phyloP scores from a whole-genome alignment of 2,888 invertebrate species.

The Drosophila borealis region DNA sequence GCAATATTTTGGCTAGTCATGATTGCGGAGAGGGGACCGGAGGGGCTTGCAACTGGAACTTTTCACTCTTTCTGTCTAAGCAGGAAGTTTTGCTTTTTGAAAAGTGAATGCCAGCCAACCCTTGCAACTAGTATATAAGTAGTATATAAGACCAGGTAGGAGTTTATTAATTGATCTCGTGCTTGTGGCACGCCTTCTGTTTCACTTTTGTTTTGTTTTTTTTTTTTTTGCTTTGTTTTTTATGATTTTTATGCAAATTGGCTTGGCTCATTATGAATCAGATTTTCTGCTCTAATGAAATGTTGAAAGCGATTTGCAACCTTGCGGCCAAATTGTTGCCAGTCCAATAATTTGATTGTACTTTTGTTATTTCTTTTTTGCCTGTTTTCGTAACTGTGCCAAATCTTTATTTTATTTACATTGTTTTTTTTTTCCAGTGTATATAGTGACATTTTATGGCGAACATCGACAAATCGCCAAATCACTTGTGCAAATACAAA shows the following conservation, averaged over 20 bases:
- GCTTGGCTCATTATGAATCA: slow-evolving; percentile 56
- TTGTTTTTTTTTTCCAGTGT: slow-evolving; percentile 39
- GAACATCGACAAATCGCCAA: slow-evolving; percentile 39
- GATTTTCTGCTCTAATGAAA: slow-evolving; percentile 72
- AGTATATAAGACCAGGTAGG: slow-evolving; percentile 11
- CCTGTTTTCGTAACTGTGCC: slow-evolving; percentile 44
- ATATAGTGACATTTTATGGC: slow-evolving; percentile 40
- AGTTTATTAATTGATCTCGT: slow-evolving; percentile 56
- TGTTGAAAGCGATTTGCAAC: slow-evolving; percentile 49
- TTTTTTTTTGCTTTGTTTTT: slow-evolving; percentile 10
- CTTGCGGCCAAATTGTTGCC: slow-evolving; percentile 46
- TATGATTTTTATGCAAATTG: slow-evolving; percentile 53
- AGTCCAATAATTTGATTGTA: slow-evolving; percentile 59
- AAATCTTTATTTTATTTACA: background rate
- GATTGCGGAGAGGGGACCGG: background rate
- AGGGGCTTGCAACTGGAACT: slow-evolving; percentile 24
- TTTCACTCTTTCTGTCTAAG: slow-evolving; percentile 17
- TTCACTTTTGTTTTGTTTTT: slow-evolving; percentile 40
- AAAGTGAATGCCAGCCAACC: slow-evolving; percentile 55
- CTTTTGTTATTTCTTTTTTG: slow-evolving; percentile 20
- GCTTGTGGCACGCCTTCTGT: slow-evolving; percentile 54
- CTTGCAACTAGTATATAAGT: background rate
- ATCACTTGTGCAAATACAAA: slow-evolving; percentile 52
- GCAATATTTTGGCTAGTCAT: slow-evolving; percentile 40
- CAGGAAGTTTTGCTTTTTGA: slow-evolving; percentile 2